Conservation (phyloP, 2,113 vertebrate genomes). For the Vidua macroura region DNA sequence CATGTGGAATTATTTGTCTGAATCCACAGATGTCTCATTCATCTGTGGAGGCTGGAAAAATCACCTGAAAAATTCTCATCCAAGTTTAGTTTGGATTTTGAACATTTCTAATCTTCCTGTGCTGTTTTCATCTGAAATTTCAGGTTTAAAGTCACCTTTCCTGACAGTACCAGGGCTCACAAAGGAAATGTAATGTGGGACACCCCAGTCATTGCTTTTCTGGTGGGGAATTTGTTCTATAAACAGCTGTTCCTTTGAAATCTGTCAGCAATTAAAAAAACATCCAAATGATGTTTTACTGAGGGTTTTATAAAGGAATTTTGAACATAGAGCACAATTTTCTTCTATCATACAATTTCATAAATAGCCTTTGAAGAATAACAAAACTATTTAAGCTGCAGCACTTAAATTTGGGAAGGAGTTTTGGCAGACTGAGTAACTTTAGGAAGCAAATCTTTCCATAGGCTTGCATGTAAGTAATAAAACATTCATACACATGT, state of each 20-base stretch:
- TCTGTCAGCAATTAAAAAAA: constrained; percentile 4
- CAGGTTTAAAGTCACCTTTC: neutral
- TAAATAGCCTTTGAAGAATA: constrained; percentile 57
- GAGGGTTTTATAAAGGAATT: constrained; percentile 17
- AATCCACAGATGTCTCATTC: neutral
- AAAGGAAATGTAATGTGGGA: neutral
- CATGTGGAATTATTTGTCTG: neutral
- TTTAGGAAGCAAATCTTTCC: constrained; percentile 27
- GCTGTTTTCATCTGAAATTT: neutral
- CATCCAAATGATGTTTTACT: neutral
- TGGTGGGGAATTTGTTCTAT: neutral
- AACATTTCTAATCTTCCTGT: neutral
- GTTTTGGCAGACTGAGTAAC: constrained; percentile 26
- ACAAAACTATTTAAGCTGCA: constrained; percentile 32
- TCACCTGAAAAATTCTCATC: neutral
- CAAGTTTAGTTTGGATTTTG: neutral
- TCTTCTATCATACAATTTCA: neutral
- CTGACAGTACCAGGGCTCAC: neutral
- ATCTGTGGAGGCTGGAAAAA: neutral
- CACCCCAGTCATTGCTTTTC: neutral
- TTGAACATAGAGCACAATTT: neutral
- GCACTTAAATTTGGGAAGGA: constrained; percentile 21
- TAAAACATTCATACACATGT: neutral
- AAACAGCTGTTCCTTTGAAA: neutral
- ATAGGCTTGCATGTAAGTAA: constrained; percentile 3